Conservation (phyloP, 2,888 invertebrate species). For the Melanargia galathea region DNA sequence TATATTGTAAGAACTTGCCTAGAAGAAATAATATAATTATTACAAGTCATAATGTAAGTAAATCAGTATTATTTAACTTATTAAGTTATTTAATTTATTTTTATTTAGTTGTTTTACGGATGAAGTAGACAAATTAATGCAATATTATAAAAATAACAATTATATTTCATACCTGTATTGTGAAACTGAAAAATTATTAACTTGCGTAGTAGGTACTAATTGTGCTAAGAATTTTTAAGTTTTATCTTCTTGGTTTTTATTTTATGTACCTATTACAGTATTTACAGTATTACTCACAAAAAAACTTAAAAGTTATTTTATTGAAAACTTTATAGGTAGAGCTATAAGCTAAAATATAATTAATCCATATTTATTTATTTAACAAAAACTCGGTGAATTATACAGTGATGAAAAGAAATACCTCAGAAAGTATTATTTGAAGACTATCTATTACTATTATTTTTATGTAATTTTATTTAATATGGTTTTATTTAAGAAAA, state of each 20-base stretch:
- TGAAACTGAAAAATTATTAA: too few relatives aligned
- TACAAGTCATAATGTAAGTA: background rate
- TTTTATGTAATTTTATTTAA: background rate
- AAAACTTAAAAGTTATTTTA: too few relatives aligned
- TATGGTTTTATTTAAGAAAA: slow-evolving; percentile 2
- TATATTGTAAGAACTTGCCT: background rate
- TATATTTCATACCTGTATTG: background rate
- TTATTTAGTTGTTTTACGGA: background rate
- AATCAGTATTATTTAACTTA: background rate
- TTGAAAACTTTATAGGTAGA: too few relatives aligned
- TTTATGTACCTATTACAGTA: too few relatives aligned
- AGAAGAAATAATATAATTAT: background rate
- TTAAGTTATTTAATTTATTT: background rate
- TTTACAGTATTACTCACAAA: too few relatives aligned
- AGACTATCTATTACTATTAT: slow-evolving; percentile 10
- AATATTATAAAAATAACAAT: background rate
- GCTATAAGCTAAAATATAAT: background rate
- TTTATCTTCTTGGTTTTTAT: too few relatives aligned
- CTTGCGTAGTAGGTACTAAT: too few relatives aligned
- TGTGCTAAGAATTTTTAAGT: too few relatives aligned
- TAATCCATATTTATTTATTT: background rate
- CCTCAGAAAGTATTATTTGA: slow-evolving; percentile 14
- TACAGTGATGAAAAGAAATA: slow-evolving; percentile 6
- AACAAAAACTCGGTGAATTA: background rate
- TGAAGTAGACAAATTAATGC: background rate